These are phyloP conservation scores for Hippopotamus amphibius DNA, from an alignment of 2,113 vertebrate genomes.

Conservation along the genomic window DNA sequence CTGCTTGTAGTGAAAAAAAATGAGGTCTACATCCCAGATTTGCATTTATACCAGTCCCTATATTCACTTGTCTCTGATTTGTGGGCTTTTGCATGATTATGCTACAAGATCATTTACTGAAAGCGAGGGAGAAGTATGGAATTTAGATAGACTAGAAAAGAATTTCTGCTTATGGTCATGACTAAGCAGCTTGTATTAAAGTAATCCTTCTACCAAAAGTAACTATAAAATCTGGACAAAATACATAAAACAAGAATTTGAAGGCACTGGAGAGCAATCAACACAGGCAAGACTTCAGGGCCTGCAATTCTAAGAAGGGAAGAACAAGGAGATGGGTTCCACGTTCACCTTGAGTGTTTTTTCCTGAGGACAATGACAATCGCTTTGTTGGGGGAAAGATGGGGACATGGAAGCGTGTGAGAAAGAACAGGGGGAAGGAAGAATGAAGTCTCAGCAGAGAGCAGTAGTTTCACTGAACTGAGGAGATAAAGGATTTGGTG, in stretches of 20 bases:
- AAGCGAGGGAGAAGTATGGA: background rate
- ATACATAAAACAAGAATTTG: background rate
- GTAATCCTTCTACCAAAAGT: background rate
- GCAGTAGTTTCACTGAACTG: background rate
- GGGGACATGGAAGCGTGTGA: background rate
- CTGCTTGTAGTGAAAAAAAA: background rate
- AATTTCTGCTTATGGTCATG: background rate
- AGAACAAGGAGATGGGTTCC: background rate
- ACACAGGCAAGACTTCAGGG: background rate
- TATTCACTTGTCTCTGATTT: background rate
- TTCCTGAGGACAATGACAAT: background rate
- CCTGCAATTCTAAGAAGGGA: background rate
- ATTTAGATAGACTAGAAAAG: background rate
- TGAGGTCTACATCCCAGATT: background rate
- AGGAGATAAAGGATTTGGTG: background rate
- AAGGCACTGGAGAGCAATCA: background rate
- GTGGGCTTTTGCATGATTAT: background rate
- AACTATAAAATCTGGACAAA: background rate
- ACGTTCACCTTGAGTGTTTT: background rate
- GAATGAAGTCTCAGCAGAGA: background rate
- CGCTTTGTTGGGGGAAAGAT: too few relatives aligned
- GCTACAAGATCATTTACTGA: background rate
- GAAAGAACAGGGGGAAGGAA: background rate
- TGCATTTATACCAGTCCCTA: background rate
- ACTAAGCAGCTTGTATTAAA: background rate